A percentile compares a stretch with the other conserved stretches of the same genome.
phyloP scores from a whole-genome alignment of 1,140 invertebrate genomes.

The Pseudomyrmex flavicornis region DNA sequence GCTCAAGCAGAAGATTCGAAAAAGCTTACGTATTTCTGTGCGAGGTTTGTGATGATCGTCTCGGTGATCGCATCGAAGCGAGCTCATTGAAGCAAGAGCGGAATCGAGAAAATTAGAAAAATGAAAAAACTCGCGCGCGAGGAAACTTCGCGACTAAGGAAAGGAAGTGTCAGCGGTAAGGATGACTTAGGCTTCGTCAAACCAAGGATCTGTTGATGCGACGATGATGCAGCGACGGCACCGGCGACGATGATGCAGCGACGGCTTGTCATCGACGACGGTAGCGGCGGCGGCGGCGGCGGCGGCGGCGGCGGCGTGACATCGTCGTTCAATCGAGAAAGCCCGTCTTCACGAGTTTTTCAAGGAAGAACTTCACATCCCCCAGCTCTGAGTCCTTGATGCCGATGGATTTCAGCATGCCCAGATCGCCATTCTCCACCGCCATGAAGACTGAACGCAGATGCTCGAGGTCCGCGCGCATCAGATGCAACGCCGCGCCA shows the following conservation, averaged over 20 bases:
- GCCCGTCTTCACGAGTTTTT: constrained; percentile 98
- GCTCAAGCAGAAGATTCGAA: neutral
- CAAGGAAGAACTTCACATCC: constrained; percentile 98
- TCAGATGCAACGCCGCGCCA: constrained; percentile 93
- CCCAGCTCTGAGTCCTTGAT: constrained; percentile 98
- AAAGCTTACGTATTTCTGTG: neutral
- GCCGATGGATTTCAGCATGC: constrained; percentile 96
- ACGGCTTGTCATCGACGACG: neutral
- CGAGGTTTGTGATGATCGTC: constrained; percentile 17
- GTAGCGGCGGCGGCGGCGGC: neutral
- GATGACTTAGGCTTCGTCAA: constrained; percentile 39
- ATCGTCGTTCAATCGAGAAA: constrained; percentile 94
- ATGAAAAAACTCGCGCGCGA: neutral
- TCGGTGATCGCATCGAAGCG: constrained; percentile 31
- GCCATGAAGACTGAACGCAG: constrained; percentile 97
- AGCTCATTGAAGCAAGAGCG: constrained; percentile 36
- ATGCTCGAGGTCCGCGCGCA: constrained; percentile 95
- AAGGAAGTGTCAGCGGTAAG: neutral
- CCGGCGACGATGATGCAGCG: neutral
- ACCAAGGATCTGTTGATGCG: constrained; percentile 24
- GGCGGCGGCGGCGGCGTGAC: neutral
- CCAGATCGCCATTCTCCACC: constrained; percentile 97
- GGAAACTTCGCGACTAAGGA: neutral
- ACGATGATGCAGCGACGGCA: neutral
- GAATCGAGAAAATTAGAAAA: constrained; percentile 16